Evolutionary conservation across 2,797 vertebrate genomes (phyloP), one percentile per base, ranked within the genome.

Genomic region (Ptychobarbus kaznakovi): DNA sequence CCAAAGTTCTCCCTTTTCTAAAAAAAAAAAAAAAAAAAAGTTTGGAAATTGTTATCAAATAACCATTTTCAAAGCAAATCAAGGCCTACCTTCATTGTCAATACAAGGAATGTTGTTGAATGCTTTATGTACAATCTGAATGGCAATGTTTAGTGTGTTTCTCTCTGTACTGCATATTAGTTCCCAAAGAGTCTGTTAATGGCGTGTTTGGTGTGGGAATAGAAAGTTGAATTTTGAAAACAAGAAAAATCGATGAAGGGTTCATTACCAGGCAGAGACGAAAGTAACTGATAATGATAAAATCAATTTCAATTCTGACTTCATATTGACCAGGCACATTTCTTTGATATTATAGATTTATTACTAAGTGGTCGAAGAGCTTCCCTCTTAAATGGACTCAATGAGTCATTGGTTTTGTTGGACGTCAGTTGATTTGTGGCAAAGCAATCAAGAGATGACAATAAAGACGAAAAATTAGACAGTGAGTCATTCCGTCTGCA

Each of bases 211-310:
- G 25, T 13, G 68, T 25, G 32, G 15, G 80, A 72, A 69, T 35
- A 44, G 40, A 84, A 86, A 86, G 49, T 28, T 79, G 81, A 44
- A 65, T 69, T 80, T 61, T 61, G 35, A 77, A 89, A 84, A 79
- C 44, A 73, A 38, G 58, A 66, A 65, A 78, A 82, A 87, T 89
- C 81, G 7, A 89, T 87, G 25, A 51, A 5, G 35, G 58, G 38
- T 80, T 89, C 84, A 86, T 89, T 87, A 87, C 68, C 73, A 46
- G 78, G 44, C 79, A 0, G 46, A 81, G 65, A 58, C 38, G 58
- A 89, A 70, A 84, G 88, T 86, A 87, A 81, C 84, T 82, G 88
- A 89, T 89, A 89, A 89, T 86, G 68, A 81, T 84, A 82, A 89
- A 89, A 89, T 89, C 88, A 74, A 89, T 89, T 87, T 61, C 76